These are phyloP conservation scores for Anthrax anthrax DNA, from an alignment of 2,888 invertebrate species.

Conservation along the genomic window DNA sequence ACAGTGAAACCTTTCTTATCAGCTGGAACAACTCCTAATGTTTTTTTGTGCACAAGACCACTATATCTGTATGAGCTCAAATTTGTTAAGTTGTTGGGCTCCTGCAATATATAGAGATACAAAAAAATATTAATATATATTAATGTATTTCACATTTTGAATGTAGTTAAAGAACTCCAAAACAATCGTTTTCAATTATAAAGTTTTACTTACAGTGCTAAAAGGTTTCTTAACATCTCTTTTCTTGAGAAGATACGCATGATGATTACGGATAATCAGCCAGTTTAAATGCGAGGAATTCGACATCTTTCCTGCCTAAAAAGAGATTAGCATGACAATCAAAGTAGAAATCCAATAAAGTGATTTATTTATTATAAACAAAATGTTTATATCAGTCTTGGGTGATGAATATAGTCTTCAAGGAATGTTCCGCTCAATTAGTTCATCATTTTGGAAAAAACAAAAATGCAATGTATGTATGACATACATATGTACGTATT, in stretches of 20 bases:
- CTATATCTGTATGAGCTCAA: conserved; percentile 87
- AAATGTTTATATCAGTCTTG: conserved; percentile 24
- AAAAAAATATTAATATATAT: neutral
- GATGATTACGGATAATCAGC: conserved; percentile 35
- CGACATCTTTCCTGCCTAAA: conserved; percentile 21
- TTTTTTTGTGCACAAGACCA: conserved; percentile 84
- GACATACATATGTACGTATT: no score
- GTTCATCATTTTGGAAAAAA: conserved; percentile 28
- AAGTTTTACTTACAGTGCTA: conserved; percentile 29
- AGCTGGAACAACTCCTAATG: conserved; percentile 70
- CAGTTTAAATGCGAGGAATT: conserved; percentile 33
- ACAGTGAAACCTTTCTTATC: conserved; percentile 93
- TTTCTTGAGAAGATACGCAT: conserved; percentile 33
- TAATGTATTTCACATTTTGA: neutral
- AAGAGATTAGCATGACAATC: no score
- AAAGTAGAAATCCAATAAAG: neutral
- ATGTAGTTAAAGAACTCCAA: neutral
- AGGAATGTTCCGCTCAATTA: conserved; percentile 30
- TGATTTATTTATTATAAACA: neutral
- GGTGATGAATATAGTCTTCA: conserved; percentile 37
- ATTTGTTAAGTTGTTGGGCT: conserved; percentile 86
- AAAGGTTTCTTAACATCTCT: conserved; percentile 34
- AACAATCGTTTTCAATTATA: neutral
- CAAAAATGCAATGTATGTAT: neutral
- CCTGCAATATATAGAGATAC: conserved; percentile 18